Evolutionary conservation across 2,797 vertebrate genomes (phyloP).

Genomic region (Leptoclinus maculatus): DNA sequence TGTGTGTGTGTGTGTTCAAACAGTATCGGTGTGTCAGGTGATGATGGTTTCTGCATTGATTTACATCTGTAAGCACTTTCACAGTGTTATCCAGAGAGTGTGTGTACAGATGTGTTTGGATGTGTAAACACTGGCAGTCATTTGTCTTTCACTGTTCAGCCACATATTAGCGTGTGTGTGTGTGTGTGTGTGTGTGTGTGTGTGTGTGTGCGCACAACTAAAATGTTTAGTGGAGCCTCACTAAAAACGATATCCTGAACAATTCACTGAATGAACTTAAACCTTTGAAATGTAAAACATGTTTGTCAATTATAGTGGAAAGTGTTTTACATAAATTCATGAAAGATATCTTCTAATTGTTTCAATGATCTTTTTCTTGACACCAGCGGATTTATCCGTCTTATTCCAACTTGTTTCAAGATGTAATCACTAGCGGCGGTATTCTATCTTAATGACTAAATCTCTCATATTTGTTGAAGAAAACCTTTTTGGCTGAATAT

Average conservation of each 20-base stretch:
- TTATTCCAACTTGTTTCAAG: neutral
- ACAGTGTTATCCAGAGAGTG: neutral
- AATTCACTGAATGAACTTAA: neutral
- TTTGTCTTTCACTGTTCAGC: slow-evolving; percentile 35
- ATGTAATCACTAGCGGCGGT: neutral
- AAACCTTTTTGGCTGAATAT: slow-evolving; percentile 8
- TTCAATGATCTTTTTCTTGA: neutral
- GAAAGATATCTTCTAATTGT: neutral
- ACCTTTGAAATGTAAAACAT: neutral
- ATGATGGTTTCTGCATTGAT: slow-evolving; percentile 24
- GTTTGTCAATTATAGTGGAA: neutral
- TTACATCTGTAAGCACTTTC: slow-evolving; percentile 33
- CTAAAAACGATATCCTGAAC: neutral
- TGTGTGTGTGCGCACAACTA: slow-evolving; percentile 20
- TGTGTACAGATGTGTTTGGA: neutral
- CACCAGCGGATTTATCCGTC: neutral
- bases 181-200: slow-evolving; percentile 18
- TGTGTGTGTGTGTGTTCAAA: neutral
- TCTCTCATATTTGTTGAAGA: neutral
- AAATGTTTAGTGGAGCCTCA: slow-evolving; percentile 7
- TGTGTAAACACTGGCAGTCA: slow-evolving; percentile 1
- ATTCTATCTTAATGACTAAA: neutral
- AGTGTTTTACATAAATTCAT: neutral
- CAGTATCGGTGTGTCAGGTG: slow-evolving; percentile 26
- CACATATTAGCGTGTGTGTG: slow-evolving; percentile 22